These are phyloP conservation scores for Chloroceryle amazona DNA, from an alignment of 2,797 vertebrate species.

Conservation along the genomic window DNA sequence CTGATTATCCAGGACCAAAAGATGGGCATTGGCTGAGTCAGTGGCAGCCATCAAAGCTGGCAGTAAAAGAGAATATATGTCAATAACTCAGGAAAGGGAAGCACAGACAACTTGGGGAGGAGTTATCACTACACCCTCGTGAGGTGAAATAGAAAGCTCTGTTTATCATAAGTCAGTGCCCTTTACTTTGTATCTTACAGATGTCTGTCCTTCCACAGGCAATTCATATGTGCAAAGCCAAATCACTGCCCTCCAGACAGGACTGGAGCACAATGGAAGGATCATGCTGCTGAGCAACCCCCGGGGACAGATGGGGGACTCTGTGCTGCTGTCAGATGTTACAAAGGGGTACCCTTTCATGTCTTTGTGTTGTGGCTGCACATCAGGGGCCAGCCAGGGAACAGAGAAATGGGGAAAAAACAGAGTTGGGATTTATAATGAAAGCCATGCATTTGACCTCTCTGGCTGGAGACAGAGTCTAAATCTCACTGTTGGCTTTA, in stretches of 20 bases:
- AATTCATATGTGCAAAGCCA: neutral
- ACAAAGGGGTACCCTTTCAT: neutral
- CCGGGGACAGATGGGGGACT: neutral
- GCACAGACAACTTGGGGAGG: neutral
- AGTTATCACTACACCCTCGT: neutral
- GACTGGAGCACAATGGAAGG: neutral
- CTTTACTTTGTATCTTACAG: neutral
- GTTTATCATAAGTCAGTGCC: neutral
- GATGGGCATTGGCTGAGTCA: constrained; percentile 18
- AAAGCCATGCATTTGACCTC: constrained; percentile 6
- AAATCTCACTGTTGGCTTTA: neutral
- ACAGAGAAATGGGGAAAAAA: neutral
- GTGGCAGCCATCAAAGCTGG: neutral
- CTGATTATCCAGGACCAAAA: constrained; percentile 19
- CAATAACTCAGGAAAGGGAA: constrained; percentile 29
- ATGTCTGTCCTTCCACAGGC: constrained; percentile 6
- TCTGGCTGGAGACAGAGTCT: neutral
- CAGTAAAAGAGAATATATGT: neutral
- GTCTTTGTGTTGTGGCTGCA: neutral
- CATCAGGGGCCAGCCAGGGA: neutral
- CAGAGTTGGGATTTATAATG: neutral
- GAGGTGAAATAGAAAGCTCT: neutral
- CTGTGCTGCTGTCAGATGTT: neutral
- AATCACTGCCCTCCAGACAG: neutral
- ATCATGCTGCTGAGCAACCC: neutral